phyloP scores from a whole-genome alignment of 2,888 invertebrate species.

The Cosmopolites sordidus region DNA sequence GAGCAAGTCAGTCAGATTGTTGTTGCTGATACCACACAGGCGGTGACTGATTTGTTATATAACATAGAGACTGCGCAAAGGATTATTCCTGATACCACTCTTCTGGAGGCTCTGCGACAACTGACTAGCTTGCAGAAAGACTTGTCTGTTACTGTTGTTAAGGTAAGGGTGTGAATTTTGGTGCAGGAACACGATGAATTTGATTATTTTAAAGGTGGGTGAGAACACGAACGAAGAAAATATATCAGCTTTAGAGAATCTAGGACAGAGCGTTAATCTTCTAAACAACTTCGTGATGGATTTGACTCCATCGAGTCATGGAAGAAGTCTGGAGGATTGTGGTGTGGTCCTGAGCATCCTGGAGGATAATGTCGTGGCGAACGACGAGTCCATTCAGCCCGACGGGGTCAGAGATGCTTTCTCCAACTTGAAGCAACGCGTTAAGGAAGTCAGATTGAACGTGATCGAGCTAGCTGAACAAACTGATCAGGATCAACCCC shows the following conservation, averaged over 20 bases:
- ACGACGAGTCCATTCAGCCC: slow-evolving; percentile 5
- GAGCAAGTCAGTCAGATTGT: slow-evolving; percentile 46
- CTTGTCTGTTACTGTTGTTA: slow-evolving; percentile 38
- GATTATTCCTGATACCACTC: slow-evolving; percentile 36
- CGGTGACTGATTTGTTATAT: slow-evolving; percentile 42
- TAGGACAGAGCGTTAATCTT: slow-evolving; percentile 52
- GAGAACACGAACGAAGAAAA: slow-evolving; percentile 34
- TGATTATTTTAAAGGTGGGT: slow-evolving; percentile 3
- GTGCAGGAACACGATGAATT: no score
- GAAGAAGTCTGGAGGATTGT: slow-evolving; percentile 40
- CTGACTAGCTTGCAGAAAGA: slow-evolving; percentile 45
- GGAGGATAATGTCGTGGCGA: slow-evolving; percentile 29
- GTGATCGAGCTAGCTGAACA: slow-evolving; percentile 40
- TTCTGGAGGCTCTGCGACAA: slow-evolving; percentile 43
- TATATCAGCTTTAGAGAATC: slow-evolving; percentile 50
- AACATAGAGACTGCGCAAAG: slow-evolving; percentile 44
- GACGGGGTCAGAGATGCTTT: slow-evolving; percentile 6
- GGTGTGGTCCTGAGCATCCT: slow-evolving; percentile 41
- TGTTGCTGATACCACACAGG: slow-evolving; percentile 41
- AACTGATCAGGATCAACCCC: slow-evolving; percentile 26
- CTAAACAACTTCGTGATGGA: slow-evolving; percentile 43
- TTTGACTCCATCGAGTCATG: slow-evolving; percentile 33
- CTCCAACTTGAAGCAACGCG: slow-evolving; percentile 4
- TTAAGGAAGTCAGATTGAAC: slow-evolving; percentile 40
- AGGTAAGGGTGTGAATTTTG: no score